phyloP scores from a whole-genome alignment of 2,113 vertebrate genomes.

The Brevimyrus niger region DNA sequence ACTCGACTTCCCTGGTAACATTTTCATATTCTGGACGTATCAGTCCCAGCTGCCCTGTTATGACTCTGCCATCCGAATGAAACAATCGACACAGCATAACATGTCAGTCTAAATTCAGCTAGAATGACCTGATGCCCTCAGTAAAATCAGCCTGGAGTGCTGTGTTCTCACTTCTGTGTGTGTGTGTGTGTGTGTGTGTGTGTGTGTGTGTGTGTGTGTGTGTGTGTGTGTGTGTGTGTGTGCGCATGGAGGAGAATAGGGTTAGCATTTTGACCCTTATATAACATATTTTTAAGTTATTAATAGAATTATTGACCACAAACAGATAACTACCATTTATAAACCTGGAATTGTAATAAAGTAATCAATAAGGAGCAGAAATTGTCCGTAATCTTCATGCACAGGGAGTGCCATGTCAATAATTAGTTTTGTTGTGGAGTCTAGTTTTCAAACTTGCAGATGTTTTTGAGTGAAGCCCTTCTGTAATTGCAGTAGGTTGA shows the following conservation, averaged over 20 bases:
- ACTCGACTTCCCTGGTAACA: too few species aligned
- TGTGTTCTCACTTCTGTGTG: neutral
- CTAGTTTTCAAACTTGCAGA: neutral
- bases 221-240: neutral
- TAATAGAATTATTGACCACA: neutral
- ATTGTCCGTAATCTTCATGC: neutral
- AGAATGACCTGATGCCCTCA: neutral
- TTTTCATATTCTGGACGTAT: neutral
- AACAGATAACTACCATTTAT: neutral
- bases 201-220: neutral
- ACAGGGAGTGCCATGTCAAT: neutral
- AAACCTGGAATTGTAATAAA: neutral
- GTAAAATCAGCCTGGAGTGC: neutral
- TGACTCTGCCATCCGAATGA: neutral
- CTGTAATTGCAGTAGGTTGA: neutral
- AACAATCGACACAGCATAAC: neutral
- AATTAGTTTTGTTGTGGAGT: neutral
- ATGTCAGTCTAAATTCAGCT: conserved; percentile 5
- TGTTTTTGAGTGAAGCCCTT: neutral
- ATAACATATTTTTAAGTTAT: neutral
- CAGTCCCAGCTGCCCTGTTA: neutral
- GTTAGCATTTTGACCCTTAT: neutral
- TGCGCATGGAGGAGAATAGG: neutral
- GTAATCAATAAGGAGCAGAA: neutral
- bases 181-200: neutral